These are phyloP conservation scores for Lota lota DNA, from an alignment of 2,113 vertebrate species.

Conservation along the genomic window DNA sequence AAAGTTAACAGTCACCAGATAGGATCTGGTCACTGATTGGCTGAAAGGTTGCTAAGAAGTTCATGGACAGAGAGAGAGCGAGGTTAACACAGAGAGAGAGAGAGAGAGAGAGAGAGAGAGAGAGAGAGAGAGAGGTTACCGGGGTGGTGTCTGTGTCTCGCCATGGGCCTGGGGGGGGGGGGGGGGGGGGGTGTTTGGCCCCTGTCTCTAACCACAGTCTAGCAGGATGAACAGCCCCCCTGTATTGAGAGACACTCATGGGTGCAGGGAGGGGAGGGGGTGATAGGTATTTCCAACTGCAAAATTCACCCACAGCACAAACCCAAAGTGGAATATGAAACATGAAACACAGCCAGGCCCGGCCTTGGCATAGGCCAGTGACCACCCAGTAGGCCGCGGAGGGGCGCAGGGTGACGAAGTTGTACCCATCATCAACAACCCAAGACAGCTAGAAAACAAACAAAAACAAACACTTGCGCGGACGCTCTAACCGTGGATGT, in stretches of 20 bases:
- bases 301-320: slow-evolving; percentile 70
- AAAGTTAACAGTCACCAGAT: slow-evolving; percentile 16
- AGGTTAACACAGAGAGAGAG: neutral
- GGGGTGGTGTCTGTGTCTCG: slow-evolving; percentile 46
- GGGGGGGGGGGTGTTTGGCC: neutral
- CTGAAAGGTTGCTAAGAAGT: slow-evolving; percentile 4
- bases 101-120: neutral
- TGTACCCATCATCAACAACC: slow-evolving; percentile 3
- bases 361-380: slow-evolving; percentile 56
- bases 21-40: slow-evolving; percentile 22
- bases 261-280: slow-evolving; percentile 18
- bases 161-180: slow-evolving; percentile 25
- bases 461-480: slow-evolving; percentile 35
- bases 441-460: slow-evolving; percentile 53
- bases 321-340: slow-evolving; percentile 65
- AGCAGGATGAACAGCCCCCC: slow-evolving; percentile 65
- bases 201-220: slow-evolving; percentile 55
- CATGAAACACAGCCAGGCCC: slow-evolving; percentile 66
- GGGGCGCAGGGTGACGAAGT: slow-evolving; percentile 29
- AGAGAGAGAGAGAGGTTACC: slow-evolving; percentile 24
- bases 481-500: slow-evolving; percentile 16
- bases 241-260: slow-evolving; percentile 56
- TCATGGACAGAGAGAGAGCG: neutral
- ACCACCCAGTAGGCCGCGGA: slow-evolving; percentile 63
- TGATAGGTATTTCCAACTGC: slow-evolving; percentile 67